Percentiles rank a stretch among this genome's conserved stretches.
Conservation (phyloP, 2,113 vertebrate genomes). For the Oreocharis arfaki region DNA sequence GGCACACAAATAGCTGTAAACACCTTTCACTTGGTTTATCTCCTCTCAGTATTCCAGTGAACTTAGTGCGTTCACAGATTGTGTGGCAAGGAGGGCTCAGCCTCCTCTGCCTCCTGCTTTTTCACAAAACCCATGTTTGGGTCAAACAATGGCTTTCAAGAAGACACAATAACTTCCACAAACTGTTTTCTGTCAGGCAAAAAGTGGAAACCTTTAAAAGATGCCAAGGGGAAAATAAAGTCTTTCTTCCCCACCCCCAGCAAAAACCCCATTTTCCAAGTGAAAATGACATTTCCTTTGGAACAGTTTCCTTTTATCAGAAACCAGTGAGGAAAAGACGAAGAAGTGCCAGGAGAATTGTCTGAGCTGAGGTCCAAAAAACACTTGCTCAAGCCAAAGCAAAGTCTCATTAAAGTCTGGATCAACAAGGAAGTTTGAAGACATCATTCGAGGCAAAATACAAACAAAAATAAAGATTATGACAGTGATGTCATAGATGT, state of each 20-base stretch:
- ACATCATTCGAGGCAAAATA: neutral
- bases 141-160: neutral
- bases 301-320: neutral
- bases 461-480: neutral
- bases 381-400: neutral
- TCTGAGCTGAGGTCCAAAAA: slow-evolving; percentile 11
- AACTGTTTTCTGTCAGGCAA: neutral
- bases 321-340: neutral
- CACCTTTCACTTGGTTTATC: neutral
- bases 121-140: neutral
- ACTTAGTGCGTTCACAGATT: neutral
- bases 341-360: neutral
- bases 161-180: neutral
- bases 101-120: neutral
- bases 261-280: neutral
- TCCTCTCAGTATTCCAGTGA: neutral
- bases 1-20: neutral
- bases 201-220: neutral
- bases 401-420: neutral
- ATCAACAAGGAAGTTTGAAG: neutral
- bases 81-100: neutral
- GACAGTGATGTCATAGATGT: neutral
- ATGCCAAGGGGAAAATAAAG: neutral
- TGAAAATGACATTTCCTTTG: neutral
- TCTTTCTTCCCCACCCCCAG: neutral